Evolutionary conservation across 2,888 invertebrate species (phyloP).

Genomic region (Orchesella flavescens): DNA sequence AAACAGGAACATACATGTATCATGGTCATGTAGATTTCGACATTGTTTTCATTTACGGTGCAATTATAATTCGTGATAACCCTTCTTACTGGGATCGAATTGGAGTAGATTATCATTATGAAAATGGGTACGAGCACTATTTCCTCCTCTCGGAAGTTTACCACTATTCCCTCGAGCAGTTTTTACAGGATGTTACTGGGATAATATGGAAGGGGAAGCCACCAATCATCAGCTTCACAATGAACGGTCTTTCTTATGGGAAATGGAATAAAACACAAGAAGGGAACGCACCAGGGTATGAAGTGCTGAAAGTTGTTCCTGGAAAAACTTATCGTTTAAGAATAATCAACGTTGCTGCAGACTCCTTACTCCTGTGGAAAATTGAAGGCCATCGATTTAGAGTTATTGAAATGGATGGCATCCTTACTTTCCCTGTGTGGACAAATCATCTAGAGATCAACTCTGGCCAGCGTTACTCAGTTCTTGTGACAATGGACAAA

Average conservation of each 20-base stretch:
- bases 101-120: constrained; percentile 38
- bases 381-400: constrained; percentile 58
- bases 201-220: constrained; percentile 42
- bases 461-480: constrained; percentile 63
- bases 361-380: constrained; percentile 57
- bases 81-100: constrained; percentile 32
- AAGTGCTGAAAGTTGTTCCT: constrained; percentile 54
- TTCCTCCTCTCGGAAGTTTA: constrained; percentile 38
- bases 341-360: constrained; percentile 62
- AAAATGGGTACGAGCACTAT: constrained; percentile 27
- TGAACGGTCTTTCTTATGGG: constrained; percentile 63
- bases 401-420: constrained; percentile 67
- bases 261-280: constrained; percentile 42
- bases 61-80: constrained; percentile 58
- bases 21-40: constrained; percentile 65
- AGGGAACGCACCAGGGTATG: constrained; percentile 54
- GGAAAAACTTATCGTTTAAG: constrained; percentile 60
- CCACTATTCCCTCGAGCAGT: constrained; percentile 39
- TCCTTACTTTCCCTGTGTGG: constrained; percentile 52
- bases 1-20: constrained; percentile 67
- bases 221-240: constrained; percentile 52
- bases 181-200: constrained; percentile 27
- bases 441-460: constrained; percentile 64
- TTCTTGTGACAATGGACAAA: constrained; percentile 64
- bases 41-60: constrained; percentile 61